These are phyloP conservation scores for Adelosebastes latens DNA, from an alignment of 2,797 vertebrate species.

Conservation along the genomic window DNA sequence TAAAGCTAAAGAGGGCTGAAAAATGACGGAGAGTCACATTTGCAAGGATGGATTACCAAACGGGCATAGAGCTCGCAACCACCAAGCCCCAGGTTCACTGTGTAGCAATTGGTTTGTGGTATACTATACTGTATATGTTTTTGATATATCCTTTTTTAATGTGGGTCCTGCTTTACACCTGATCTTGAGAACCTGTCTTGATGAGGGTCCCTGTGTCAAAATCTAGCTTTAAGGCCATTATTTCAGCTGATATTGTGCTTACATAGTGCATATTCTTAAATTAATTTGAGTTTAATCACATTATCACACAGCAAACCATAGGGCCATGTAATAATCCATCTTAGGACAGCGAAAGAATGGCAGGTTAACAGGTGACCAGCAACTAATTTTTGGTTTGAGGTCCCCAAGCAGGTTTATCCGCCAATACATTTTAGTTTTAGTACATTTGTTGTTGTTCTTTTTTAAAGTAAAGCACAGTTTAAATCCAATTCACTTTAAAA, in stretches of 20 bases:
- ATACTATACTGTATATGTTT: neutral
- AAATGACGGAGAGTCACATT: neutral
- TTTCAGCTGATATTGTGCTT: neutral
- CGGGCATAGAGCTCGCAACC: neutral
- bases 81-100: neutral
- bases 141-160: too few species aligned
- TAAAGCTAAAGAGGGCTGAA: neutral
- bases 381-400: neutral
- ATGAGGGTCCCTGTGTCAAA: neutral
- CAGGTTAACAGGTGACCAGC: neutral
- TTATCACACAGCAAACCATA: neutral
- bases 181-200: neutral
- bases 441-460: too few species aligned
- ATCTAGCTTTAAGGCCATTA: neutral
- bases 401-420: too few species aligned
- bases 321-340: neutral
- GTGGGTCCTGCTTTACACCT: fast-evolving
- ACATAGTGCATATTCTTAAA: neutral
- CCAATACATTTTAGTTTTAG: neutral
- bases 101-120: neutral
- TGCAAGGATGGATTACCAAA: neutral
- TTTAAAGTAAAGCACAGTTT: neutral
- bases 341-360: neutral
- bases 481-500: neutral
- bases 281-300: neutral